These are phyloP conservation scores for Pachliopta kotzebuea DNA, from an alignment of 2,888 invertebrate species.

Conservation along the genomic window DNA sequence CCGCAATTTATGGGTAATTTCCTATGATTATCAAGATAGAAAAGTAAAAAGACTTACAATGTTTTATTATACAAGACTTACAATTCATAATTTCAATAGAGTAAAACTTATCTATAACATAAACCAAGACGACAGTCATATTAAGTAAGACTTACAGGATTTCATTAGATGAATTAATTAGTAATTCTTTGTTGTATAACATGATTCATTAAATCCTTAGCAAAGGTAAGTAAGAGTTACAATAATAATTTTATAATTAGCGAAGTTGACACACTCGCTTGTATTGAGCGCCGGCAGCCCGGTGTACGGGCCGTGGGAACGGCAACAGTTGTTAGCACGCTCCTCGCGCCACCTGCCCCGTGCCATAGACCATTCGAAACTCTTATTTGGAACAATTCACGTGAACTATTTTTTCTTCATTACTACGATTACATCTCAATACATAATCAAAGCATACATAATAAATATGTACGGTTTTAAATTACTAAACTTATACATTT, in stretches of 20 bases:
- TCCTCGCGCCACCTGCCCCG: slow-evolving; percentile 59
- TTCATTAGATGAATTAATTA: neutral
- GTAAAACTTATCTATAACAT: no score
- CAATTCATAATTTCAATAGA: no score
- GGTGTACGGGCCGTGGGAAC: slow-evolving; percentile 75
- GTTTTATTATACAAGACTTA: no score
- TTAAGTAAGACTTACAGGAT: no score
- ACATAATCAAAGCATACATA: no score
- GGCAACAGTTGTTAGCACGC: slow-evolving; percentile 68
- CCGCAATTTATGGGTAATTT: no score
- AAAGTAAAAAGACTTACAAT: no score
- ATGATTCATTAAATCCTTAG: neutral
- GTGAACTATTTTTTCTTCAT: slow-evolving; percentile 57
- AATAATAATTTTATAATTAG: slow-evolving; percentile 66
- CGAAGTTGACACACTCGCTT: slow-evolving; percentile 66
- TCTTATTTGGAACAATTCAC: slow-evolving; percentile 66
- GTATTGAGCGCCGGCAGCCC: slow-evolving; percentile 41
- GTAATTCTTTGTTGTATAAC: neutral
- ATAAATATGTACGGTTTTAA: no score
- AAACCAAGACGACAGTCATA: no score
- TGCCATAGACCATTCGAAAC: slow-evolving; percentile 67
- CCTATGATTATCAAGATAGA: no score
- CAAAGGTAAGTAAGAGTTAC: slow-evolving; percentile 10
- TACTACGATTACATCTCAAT: no score
- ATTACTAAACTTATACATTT: no score